A percentile compares a stretch with the other conserved stretches of the same genome.
These are phyloP conservation scores for Oncorhynchus nerka DNA, from an alignment of 2,113 vertebrate species.

Conservation along the genomic window DNA sequence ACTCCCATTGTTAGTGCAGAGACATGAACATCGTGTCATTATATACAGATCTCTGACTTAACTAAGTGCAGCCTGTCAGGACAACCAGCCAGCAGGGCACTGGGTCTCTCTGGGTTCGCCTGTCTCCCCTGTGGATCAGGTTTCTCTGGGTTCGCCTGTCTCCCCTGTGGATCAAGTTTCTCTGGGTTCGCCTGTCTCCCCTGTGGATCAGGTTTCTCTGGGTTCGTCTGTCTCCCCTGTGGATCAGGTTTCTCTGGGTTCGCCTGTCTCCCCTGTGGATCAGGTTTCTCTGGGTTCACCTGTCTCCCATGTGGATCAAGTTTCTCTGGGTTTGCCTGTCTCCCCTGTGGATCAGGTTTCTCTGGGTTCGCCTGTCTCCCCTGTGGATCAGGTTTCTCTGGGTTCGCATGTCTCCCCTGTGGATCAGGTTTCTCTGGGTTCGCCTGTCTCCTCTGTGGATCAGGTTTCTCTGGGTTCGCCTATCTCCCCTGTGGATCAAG, in stretches of 20 bases:
- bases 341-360: too few species aligned
- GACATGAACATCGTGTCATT: too few species aligned
- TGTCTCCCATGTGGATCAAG: not conserved
- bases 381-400: not conserved
- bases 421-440: not conserved
- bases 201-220: not conserved
- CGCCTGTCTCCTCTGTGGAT: too few species aligned
- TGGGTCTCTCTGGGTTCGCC: not conserved
- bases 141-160: slow-evolving; percentile 4
- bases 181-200: not conserved
- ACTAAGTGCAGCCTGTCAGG: not conserved
- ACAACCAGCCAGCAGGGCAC: not conserved
- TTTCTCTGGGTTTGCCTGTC: slow-evolving; percentile 3
- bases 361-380: not conserved
- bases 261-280: not conserved
- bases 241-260: not conserved
- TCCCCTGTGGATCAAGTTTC: too few species aligned
- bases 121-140: too few species aligned
- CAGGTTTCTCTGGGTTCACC: too few species aligned
- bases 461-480: not conserved
- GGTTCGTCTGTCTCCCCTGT: not conserved
- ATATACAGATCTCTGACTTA: too few species aligned
- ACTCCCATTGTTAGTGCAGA: too few species aligned
- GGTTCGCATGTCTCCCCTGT: not conserved
- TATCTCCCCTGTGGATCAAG: not conserved